Evolutionary conservation across 2,888 invertebrate species (phyloP), one percentile per base, ranked within the genome.

Genomic region (Torymus auratus): DNA sequence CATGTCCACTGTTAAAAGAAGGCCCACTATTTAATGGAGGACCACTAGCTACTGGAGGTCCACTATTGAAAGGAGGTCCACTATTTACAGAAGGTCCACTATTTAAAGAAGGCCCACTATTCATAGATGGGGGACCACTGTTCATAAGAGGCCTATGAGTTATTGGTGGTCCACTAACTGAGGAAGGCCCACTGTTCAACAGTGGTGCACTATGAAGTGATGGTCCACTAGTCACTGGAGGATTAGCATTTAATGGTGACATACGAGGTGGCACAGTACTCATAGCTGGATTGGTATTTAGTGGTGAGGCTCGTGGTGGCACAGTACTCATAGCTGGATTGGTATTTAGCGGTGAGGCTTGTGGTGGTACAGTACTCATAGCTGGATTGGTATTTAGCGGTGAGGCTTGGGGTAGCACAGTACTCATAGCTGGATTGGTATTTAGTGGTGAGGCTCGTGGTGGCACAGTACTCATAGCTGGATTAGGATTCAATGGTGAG

Each of bases 111-210:
- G 41, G 41, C 41, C 41, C 11, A 60, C 23, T 69, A 55, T 69
- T 79, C 50, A 62, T 55, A 55, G 14, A n/a, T 5, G 55, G 56
- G 50, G 41, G 41, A 23, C 50, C 50, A 73, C 14, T 68, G 56
- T 61, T 79, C 0, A 62, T 28, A 17, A 56, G 55, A n/a, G 62
- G 17, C 14, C 55, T 41, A 41, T 41, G 5, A 7, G 41, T 41
- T 41, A 7, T 41, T 7, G 5, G 41, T 41, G 41, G 52, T 65
- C 52, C 17, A 65, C 65, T 65, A 41, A n/a, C n/a, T 13, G 53
- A 17, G 13, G 41, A 2, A n/a, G 71, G 15, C 52, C 50, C n/a
- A 67, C 17, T 61, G 20, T 67, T 67, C 15, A 61, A n/a, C 20
- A 20, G 50, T 3, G 61, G 62, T 11, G n/a, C 50, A 65, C 13